Evolutionary conservation across 2,113 vertebrate species (phyloP).

Genomic region (Rhinoderma darwinii): DNA sequence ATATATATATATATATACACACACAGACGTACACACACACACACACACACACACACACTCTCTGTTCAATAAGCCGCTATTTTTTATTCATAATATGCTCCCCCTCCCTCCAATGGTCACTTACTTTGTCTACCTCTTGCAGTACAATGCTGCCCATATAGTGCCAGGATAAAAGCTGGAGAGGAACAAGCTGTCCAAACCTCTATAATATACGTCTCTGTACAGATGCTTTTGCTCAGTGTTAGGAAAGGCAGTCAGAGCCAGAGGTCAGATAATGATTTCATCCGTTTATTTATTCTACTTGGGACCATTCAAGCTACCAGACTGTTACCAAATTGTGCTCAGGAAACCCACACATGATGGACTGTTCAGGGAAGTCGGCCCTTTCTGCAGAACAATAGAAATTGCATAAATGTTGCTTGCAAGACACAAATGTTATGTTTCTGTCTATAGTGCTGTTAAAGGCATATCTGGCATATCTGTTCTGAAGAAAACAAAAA

Average conservation of each 20-base stretch:
- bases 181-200: background rate
- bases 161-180: background rate
- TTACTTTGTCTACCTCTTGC: background rate
- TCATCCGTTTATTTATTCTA: conserved; percentile 56
- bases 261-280: conserved; percentile 51
- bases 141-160: background rate
- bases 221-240: background rate
- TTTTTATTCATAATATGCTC: too few species aligned
- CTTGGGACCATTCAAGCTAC: conserved; percentile 33
- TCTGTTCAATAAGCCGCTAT: too few species aligned
- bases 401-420: conserved; percentile 47
- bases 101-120: background rate
- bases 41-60: too few species aligned
- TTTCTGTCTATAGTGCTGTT: background rate
- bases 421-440: conserved; percentile 35
- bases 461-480: conserved; percentile 13
- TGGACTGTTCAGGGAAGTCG: conserved; percentile 48
- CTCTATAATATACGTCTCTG: background rate
- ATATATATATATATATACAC: too few species aligned
- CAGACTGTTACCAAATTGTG: conserved; percentile 34
- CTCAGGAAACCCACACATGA: conserved; percentile 53
- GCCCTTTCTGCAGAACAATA: conserved; percentile 42
- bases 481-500: background rate
- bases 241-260: conserved; percentile 8
- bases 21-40: too few species aligned